Evolutionary conservation across 2,888 invertebrate species (phyloP), one percentile per base, ranked within the genome.

Genomic region (Lymantria dispar): DNA sequence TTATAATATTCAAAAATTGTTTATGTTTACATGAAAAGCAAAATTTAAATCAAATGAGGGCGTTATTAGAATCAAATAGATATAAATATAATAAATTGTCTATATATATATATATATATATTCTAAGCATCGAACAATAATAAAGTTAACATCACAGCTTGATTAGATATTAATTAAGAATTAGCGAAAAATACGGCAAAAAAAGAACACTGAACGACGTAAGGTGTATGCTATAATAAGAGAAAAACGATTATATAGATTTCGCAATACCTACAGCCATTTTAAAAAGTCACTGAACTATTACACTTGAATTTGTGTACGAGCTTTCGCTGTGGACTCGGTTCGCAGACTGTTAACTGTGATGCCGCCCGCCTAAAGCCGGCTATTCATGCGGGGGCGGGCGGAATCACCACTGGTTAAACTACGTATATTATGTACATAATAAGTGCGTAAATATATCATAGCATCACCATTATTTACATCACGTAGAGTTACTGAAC

Each of bases 221-320:
- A 33, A 22, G 30, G 30, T 30, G 30, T 30, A 30, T 33, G 10
- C 8, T 1, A 10, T 33, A 33, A 44, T 14, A 46, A 8, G 0
- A 5, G 13, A 38, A 22, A n/a, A 39, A 33, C 3, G 7, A 40
- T 0, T 8, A 38, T 36, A 58, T 45, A 51, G 49, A 55, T 15
- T 14, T 48, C 51, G 46, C 52, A 50, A 71, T 76, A 85, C 89
- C 80, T 86, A 90, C 89, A 71, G 89, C 80, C 89, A 90, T 90
- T 70, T 77, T 67, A 51, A 57, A 53, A 55, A 70, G 61, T 78
- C 75, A 79, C 81, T 64, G 56, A 76, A 79, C 72, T 73, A 63
- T 68, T 62, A 64, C 80, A 81, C 84, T 72, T 58, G 58, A 61
- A 38, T 63, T 52, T 55, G 54, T 62, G 72, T 72, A 69, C 89